Evolutionary conservation across 2,888 invertebrate species (phyloP).

Genomic region (Apantesis nais): DNA sequence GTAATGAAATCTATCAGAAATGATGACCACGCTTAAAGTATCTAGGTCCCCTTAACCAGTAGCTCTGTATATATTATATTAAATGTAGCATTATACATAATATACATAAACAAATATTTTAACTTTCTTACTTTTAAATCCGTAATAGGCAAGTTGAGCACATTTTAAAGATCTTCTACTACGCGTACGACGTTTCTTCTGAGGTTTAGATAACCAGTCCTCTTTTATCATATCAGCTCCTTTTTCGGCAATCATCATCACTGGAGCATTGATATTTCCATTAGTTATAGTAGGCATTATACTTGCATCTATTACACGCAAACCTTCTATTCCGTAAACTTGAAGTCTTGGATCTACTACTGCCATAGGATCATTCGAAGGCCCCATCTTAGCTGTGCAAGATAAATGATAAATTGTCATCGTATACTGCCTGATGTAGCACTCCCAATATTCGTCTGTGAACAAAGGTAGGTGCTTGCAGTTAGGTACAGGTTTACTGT

Average conservation of each 20-base stretch:
- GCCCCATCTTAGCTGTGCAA: conserved; percentile 94
- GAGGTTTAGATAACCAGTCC: conserved; percentile 84
- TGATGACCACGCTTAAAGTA: too few species aligned
- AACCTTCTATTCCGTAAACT: conserved; percentile 91
- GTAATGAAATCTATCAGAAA: too few species aligned
- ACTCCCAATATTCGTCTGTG: conserved; percentile 96
- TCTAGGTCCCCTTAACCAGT: too few species aligned
- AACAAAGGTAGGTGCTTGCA: conserved; percentile 91
- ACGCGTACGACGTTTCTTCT: conserved; percentile 56
- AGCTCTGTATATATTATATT: too few species aligned
- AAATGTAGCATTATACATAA: conserved; percentile 32
- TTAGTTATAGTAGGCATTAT: conserved; percentile 95
- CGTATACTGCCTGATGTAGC: conserved; percentile 92
- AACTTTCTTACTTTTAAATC: conserved; percentile 46
- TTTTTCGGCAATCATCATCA: conserved; percentile 95
- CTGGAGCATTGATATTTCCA: conserved; percentile 95
- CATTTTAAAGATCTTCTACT: conserved; percentile 62
- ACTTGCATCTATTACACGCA: conserved; percentile 94
- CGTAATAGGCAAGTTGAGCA: conserved; percentile 53
- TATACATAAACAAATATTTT: conserved; percentile 38
- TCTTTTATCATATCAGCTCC: conserved; percentile 93
- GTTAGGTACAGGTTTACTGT: conserved; percentile 91
- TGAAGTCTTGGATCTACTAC: conserved; percentile 92
- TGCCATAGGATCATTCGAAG: conserved; percentile 90
- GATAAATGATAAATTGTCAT: conserved; percentile 95